Base-by-base conservation (phyloP, 2,113 vertebrate species). In the Eurypyga helias region DNA sequence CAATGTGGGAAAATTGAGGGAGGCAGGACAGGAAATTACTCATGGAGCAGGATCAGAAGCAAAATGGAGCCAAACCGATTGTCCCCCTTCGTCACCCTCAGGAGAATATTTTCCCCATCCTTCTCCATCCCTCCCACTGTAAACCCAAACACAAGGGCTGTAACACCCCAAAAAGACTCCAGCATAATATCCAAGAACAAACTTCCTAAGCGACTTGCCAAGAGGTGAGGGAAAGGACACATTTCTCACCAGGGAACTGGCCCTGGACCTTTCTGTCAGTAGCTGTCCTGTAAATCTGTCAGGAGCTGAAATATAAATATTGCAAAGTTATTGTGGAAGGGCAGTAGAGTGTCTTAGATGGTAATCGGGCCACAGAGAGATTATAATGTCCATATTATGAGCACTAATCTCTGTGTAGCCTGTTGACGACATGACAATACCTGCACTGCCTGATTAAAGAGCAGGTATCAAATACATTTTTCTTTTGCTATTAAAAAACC, bases 281-380 rank as follows among this genome's bases (percentile, higher is more conserved):
- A 75, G 65, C 45, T 9, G 26, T 49, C 75, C 66, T 79, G 34
- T 82, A 76, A 89, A 87, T 78, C 83, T 52, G 60, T 57, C 31
- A 69, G 79, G 57, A 2, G 11, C 31, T 26, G 51, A 48, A 73
- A 92, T 18, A 88, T 21, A 94, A 91, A 94, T 46, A 81, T 36
- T 71, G 48, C 83, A 77, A 55, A 87, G 72, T 84, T 93, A 89
- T 58, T 84, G 65, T 1, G 1, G 83, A 92, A 94, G 66, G 86
- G 69, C 51, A 87, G 72, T 1, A 33, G 34, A 60, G 77, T 57
- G 54, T 79, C 80, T 94, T 24, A 54, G 71, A 67, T 41, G 52
- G 73, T 82, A 94, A 95, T 60, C 1, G 1, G 92, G 86, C 90
- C 95, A 95, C 0, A 16, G 29, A 76, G 91, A 91, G 94, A 97